Conservation (phyloP, 1,140 invertebrate genomes). For the Listronotus oregonensis region DNA sequence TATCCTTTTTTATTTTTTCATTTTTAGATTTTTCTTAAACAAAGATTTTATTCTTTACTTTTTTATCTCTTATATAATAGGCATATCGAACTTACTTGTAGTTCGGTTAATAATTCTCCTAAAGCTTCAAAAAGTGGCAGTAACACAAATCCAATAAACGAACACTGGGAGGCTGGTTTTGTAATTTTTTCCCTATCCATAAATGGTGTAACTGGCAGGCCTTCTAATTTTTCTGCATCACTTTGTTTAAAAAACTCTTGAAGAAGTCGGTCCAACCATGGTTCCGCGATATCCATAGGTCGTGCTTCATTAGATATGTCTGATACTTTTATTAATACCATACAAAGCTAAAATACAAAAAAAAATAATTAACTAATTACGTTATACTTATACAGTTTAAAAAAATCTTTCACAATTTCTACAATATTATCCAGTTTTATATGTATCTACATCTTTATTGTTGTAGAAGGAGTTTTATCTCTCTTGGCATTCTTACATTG, state of each 20-base stretch:
- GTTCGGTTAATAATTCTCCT: slow-evolving; percentile 71
- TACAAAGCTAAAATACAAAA: slow-evolving; percentile 67
- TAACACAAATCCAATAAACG: slow-evolving; percentile 84
- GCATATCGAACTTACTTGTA: slow-evolving; percentile 68
- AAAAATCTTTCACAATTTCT: too few species aligned
- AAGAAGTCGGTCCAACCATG: slow-evolving; percentile 81
- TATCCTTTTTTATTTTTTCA: too few species aligned
- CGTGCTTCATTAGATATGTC: slow-evolving; percentile 88
- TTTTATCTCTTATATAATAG: too few species aligned
- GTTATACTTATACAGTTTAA: too few species aligned
- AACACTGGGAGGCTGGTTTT: slow-evolving; percentile 83
- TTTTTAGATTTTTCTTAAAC: too few species aligned
- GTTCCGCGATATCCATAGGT: slow-evolving; percentile 83
- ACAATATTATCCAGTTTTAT: too few species aligned
- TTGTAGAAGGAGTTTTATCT: too few species aligned
- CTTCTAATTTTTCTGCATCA: slow-evolving; percentile 82
- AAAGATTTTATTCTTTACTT: too few species aligned
- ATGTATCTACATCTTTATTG: too few species aligned
- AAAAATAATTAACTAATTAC: too few species aligned
- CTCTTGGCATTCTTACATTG: too few species aligned
- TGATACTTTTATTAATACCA: slow-evolving; percentile 86
- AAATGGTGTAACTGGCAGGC: slow-evolving; percentile 83
- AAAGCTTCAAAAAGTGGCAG: slow-evolving; percentile 80
- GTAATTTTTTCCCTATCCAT: slow-evolving; percentile 91
- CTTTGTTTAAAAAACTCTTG: slow-evolving; percentile 83